Conservation (phyloP, 2,113 vertebrate species). For the Ifrita kowaldi region DNA sequence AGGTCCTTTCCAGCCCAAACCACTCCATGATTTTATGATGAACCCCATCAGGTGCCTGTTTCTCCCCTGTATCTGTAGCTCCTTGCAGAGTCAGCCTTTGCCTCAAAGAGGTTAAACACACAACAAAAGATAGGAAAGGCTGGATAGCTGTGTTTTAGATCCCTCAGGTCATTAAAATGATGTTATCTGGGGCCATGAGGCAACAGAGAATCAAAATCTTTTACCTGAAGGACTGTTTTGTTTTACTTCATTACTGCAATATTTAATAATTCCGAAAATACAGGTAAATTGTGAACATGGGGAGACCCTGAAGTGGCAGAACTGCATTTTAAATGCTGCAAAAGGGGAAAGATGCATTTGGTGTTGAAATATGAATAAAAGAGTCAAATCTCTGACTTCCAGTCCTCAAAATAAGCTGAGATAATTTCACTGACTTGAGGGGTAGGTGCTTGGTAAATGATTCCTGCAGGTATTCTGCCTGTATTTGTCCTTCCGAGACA, state of each 20-base stretch:
- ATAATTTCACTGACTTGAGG: background rate
- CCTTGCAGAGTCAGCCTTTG: background rate
- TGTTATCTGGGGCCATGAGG: background rate
- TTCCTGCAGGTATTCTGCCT: background rate
- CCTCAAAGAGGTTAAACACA: background rate
- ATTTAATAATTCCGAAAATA: background rate
- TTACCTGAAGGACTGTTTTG: background rate
- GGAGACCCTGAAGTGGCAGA: background rate
- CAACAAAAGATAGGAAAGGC: background rate
- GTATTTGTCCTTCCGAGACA: background rate
- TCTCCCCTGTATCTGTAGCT: background rate
- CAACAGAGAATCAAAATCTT: background rate
- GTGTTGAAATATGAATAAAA: slow-evolving; percentile 15
- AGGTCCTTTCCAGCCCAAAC: background rate
- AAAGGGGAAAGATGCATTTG: slow-evolving; percentile 25
- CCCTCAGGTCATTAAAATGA: background rate
- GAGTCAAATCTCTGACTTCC: background rate
- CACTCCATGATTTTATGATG: background rate
- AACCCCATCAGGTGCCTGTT: background rate
- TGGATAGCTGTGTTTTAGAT: background rate
- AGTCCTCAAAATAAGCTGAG: background rate
- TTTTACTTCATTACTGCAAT: background rate
- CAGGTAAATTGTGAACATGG: background rate
- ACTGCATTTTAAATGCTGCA: background rate
- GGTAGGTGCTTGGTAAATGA: background rate